Base-by-base conservation (phyloP, 2,797 vertebrate genomes). In the Buphagus erythrorhynchus region DNA sequence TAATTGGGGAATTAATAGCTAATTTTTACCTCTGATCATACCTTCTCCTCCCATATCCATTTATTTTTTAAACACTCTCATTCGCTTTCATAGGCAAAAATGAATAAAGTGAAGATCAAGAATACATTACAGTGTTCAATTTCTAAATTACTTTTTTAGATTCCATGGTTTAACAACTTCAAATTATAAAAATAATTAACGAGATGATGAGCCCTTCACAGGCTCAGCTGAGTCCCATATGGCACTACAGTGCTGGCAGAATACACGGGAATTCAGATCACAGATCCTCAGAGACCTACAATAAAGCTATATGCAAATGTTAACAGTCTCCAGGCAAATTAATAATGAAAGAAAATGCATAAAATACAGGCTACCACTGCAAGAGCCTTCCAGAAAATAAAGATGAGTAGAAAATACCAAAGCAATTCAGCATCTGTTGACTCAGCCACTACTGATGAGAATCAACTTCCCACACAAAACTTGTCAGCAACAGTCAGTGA, bases 141-240 rank as follows among this genome's bases (percentile, higher is more conserved):
- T 67, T 63, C 40, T 87, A 90, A 82, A 75, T 81, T 57, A 74
- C 65, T 52, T 68, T 79, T 83, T 91, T 89, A 40, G 46, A 83
- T 42, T 83, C 31, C 63, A 31, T 4, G 45, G 79, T 69, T 93
- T 88, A 94, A 95, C 33, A 83, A 78, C 62, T 92, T 58, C 38
- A 81, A 80, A 95, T 96, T 91, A 86, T 36, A 94, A 88, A 90
- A 78, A 94, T 92, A 95, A 94, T 97, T 95, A 95, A 95, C 26
- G 9, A 51, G 55, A 65, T 28, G 25, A 91, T 22, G 49, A 93
- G 86, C 74, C 77, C 82, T 91, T 87, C 57, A 42, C 7, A 49
- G 80, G 69, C 83, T 88, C 5, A 0, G 57, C 42, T 43, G 68
- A 80, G 40, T 85, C 88, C 79, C 88, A 49, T 19, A 59, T 48